phyloP scores from a whole-genome alignment of 2,888 invertebrate genomes.

The Yponomeuta malinellus region DNA sequence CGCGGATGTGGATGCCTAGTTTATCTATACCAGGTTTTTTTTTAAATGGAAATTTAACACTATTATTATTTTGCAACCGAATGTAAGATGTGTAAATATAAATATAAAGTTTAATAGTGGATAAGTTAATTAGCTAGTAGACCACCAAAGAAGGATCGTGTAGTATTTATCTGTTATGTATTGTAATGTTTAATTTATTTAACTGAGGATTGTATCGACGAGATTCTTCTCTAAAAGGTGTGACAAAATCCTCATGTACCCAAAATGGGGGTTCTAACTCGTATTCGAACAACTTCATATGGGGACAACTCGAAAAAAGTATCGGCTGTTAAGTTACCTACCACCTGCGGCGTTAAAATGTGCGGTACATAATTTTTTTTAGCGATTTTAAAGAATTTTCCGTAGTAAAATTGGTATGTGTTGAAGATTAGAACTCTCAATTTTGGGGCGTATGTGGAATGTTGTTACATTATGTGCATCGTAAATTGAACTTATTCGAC shows the following conservation, averaged over 20 bases:
- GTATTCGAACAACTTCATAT: no score
- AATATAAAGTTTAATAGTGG: slow-evolving; percentile 22
- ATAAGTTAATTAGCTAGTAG: slow-evolving; percentile 60
- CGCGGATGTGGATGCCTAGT: background rate
- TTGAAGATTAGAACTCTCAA: no score
- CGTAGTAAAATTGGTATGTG: no score
- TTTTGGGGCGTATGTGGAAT: no score
- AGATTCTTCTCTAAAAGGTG: background rate
- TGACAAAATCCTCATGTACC: background rate
- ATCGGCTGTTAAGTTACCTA: no score
- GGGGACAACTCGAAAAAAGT: no score
- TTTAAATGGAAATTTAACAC: background rate
- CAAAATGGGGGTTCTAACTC: no score
- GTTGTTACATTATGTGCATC: no score
- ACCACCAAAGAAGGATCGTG: slow-evolving; percentile 71
- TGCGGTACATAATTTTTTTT: no score
- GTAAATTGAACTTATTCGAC: no score
- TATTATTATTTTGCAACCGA: background rate
- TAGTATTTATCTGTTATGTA: slow-evolving; percentile 68
- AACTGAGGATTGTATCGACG: slow-evolving; percentile 21
- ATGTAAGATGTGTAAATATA: slow-evolving; percentile 29
- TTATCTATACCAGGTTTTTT: background rate
- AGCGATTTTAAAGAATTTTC: no score
- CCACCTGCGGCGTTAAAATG: no score
- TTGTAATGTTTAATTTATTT: slow-evolving; percentile 71